Conservation (phyloP, 1,140 invertebrate genomes). For the Aphelenchoides avenae region DNA sequence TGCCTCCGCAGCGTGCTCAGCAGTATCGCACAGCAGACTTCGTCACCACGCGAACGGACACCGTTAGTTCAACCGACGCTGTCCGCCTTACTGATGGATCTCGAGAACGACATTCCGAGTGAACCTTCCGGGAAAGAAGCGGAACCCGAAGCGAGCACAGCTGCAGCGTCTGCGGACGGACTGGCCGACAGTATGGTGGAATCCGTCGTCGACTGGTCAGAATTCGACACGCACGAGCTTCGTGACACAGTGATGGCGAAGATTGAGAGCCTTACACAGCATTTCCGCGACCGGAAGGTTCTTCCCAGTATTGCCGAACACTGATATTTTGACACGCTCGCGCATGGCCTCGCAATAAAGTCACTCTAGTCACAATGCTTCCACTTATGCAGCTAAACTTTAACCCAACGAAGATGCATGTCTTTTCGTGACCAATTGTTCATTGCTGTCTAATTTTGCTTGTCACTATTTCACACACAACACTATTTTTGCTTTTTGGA, state of each 20-base stretch:
- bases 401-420: too few relatives aligned
- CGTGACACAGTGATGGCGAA: neutral
- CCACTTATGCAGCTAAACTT: too few relatives aligned
- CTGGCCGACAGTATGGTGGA: neutral
- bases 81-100: neutral
- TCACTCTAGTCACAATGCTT: too few relatives aligned
- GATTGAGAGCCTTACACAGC: neutral
- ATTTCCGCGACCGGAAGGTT: neutral
- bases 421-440: too few relatives aligned
- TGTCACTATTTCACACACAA: too few relatives aligned
- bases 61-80: neutral
- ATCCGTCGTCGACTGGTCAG: constrained; percentile 3
- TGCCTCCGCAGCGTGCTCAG: neutral
- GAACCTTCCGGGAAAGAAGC: neutral
- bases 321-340: too few relatives aligned
- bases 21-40: neutral
- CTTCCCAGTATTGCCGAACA: constrained; percentile 4
- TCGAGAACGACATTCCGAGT: neutral
- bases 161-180: neutral
- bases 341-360: too few relatives aligned
- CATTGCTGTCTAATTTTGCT: too few relatives aligned
- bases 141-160: neutral
- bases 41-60: neutral
- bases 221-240: constrained; percentile 5
- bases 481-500: too few relatives aligned